Conservation (phyloP, 2,888 invertebrate species). For the Uropetala carovei region DNA sequence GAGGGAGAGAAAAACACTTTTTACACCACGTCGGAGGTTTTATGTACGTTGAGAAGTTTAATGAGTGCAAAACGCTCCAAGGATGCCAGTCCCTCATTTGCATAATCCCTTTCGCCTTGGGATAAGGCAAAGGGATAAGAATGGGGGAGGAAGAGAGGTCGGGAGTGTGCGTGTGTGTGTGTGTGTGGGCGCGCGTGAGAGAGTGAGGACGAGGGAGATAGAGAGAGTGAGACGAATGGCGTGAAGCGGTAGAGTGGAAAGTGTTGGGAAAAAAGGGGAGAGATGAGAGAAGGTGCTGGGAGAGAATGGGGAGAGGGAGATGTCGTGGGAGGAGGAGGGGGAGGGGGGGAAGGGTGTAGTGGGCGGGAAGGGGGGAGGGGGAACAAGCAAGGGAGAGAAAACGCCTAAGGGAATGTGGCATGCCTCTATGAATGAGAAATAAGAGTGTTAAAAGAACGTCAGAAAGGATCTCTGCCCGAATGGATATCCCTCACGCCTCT, state of each 20-base stretch:
- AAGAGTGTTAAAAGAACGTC: background rate
- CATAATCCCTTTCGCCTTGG: conserved; percentile 57
- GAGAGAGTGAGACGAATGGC: background rate
- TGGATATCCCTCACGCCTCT: no score
- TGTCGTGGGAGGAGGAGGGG: background rate
- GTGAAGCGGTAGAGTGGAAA: background rate
- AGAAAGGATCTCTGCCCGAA: background rate
- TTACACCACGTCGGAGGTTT: conserved; percentile 51
- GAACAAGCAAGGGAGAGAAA: background rate
- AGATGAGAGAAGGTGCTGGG: background rate
- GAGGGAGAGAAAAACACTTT: conserved; percentile 55
- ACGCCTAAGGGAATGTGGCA: background rate
- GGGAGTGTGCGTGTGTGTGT: background rate
- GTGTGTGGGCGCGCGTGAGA: no score
- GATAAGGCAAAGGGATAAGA: conserved; percentile 45
- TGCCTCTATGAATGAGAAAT: conserved; percentile 40
- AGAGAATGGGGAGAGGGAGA: background rate
- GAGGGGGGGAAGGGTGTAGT: background rate
- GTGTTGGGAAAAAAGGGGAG: background rate
- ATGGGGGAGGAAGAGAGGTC: background rate
- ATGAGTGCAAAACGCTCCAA: conserved; percentile 59
- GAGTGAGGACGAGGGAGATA: background rate
- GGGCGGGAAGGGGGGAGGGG: background rate
- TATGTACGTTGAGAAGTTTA: conserved; percentile 50
- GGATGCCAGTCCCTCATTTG: conserved; percentile 50